These are phyloP conservation scores for Ecdyonurus torrentis DNA, from an alignment of 2,888 invertebrate genomes.

Conservation along the genomic window DNA sequence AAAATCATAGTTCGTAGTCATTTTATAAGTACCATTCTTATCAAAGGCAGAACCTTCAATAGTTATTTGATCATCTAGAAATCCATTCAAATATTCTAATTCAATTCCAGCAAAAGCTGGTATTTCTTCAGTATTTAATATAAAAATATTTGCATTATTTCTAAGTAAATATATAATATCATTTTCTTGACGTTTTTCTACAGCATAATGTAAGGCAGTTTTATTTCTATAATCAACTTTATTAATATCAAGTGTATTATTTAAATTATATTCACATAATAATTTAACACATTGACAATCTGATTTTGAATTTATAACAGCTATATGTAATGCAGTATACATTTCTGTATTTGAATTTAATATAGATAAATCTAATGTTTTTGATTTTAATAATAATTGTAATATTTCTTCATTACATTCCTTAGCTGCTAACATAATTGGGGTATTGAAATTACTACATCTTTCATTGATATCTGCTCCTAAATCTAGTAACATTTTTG, in stretches of 20 bases:
- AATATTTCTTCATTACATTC: neutral
- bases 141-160: constrained; percentile 56
- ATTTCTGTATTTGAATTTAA: neutral
- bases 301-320: neutral
- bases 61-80: constrained; percentile 54
- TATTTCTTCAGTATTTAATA: constrained; percentile 39
- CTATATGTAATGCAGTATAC: neutral
- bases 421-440: constrained; percentile 4
- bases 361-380: neutral
- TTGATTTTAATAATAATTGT: neutral
- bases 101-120: constrained; percentile 54
- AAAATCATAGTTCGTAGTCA: constrained; percentile 54
- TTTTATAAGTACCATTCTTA: constrained; percentile 52
- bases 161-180: constrained; percentile 32
- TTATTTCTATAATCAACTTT: constrained; percentile 43
- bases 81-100: constrained; percentile 48
- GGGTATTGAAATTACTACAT: neutral
- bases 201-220: constrained; percentile 42
- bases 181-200: constrained; percentile 5
- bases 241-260: constrained; percentile 32
- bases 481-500: neutral
- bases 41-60: constrained; percentile 45
- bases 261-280: neutral
- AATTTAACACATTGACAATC: neutral
- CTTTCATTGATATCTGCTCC: neutral